Evolutionary conservation across 53 echinoderm and acorn worm genomes (phyloP).

Genomic region (Paracentrotus lividus): DNA sequence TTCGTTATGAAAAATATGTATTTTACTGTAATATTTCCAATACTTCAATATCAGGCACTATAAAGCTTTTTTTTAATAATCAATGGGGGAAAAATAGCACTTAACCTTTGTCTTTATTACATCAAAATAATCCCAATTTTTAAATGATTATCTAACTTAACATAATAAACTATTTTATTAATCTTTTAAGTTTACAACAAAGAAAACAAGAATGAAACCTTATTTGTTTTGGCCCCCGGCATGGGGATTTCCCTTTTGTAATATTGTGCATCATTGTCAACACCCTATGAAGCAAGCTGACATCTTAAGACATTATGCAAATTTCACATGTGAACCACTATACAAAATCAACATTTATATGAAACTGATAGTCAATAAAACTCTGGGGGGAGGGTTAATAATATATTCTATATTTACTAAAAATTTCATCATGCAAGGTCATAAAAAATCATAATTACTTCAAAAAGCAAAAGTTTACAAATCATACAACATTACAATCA

Average conservation of each 20-base stretch:
- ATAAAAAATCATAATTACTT: neutral
- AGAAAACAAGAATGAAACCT: neutral
- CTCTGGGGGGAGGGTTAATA: no score
- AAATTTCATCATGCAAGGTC: no score
- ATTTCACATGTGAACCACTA: neutral
- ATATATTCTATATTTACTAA: no score
- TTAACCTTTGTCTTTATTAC: neutral
- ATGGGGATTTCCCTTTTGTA: neutral
- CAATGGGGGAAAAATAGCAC: no score
- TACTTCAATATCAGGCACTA: no score
- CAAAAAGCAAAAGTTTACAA: neutral
- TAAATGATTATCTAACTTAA: neutral
- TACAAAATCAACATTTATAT: neutral
- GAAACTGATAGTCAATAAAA: constrained; percentile 34
- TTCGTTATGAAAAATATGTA: no score
- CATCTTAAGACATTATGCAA: neutral
- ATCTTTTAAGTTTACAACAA: neutral
- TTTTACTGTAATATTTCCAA: no score
- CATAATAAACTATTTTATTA: neutral
- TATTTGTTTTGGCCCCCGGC: neutral
- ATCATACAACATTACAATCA: neutral
- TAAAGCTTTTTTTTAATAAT: no score
- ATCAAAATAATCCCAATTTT: neutral
- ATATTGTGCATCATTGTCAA: neutral
- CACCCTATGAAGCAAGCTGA: neutral